These are phyloP conservation scores for Pimephales promelas DNA, from an alignment of 2,113 vertebrate species.

Conservation along the genomic window DNA sequence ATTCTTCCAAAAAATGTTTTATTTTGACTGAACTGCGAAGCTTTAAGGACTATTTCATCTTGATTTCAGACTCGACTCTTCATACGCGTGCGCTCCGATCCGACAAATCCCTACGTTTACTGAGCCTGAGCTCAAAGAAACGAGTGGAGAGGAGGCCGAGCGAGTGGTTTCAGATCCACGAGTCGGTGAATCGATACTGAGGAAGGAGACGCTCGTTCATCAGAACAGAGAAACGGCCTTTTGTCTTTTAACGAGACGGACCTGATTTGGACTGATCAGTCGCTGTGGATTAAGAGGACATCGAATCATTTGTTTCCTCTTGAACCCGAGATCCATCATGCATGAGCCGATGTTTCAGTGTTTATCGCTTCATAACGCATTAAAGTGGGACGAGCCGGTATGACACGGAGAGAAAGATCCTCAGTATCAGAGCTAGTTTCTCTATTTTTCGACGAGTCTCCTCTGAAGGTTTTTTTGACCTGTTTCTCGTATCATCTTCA, in stretches of 20 bases:
- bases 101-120: background rate
- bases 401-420: background rate
- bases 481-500: background rate
- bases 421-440: background rate
- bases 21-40: slow-evolving; percentile 16
- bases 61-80: background rate
- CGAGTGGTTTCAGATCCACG: background rate
- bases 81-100: background rate
- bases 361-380: background rate
- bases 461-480: background rate
- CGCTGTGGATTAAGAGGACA: background rate
- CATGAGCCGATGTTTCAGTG: background rate
- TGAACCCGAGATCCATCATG: background rate
- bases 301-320: background rate
- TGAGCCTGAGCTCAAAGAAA: background rate
- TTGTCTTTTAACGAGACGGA: background rate
- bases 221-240: background rate
- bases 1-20: background rate
- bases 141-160: background rate
- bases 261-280: background rate
- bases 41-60: background rate
- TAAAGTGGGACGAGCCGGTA: background rate
- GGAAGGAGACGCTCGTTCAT: background rate
- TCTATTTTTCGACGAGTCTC: background rate
- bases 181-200: slow-evolving; percentile 11